Evolutionary conservation across 2,797 vertebrate species (phyloP).

Genomic region (Myoxocephalus aenaeus): DNA sequence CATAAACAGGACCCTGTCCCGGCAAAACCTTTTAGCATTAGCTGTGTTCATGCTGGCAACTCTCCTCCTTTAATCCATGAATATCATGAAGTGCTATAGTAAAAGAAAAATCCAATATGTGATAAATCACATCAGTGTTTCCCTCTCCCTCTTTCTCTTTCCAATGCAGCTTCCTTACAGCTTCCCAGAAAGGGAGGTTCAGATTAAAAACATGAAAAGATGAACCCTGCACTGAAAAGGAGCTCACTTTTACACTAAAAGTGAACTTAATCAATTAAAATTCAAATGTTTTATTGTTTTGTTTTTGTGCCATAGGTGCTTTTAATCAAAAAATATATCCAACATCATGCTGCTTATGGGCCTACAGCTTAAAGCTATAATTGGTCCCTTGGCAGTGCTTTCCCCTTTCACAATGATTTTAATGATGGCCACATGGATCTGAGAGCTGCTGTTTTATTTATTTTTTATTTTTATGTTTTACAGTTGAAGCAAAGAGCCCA

Average conservation of each 20-base stretch:
- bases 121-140: conserved; percentile 40
- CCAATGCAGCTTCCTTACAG: conserved; percentile 4
- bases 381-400: conserved; percentile 57
- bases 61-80: conserved; percentile 29
- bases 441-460: conserved; percentile 23
- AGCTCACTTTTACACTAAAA: conserved; percentile 14
- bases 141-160: conserved; percentile 7
- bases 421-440: conserved; percentile 59
- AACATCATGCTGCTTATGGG: conserved; percentile 44
- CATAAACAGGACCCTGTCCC: neutral
- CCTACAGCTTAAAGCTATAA: conserved; percentile 53
- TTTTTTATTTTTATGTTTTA: conserved; percentile 28
- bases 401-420: conserved; percentile 43
- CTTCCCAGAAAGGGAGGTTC: conserved; percentile 16
- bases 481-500: conserved; percentile 53
- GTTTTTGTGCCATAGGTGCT: conserved; percentile 32
- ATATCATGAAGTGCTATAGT: conserved; percentile 36
- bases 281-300: conserved; percentile 32
- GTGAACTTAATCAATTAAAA: conserved; percentile 35
- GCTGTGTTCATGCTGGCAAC: conserved; percentile 23
- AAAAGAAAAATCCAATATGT: conserved; percentile 48
- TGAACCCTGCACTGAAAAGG: conserved; percentile 32
- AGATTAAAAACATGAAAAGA: conserved; percentile 36
- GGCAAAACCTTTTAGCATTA: conserved; percentile 26
- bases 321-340: conserved; percentile 57